phyloP scores from a whole-genome alignment of 2,888 invertebrate genomes.

The Tribolium freemani region DNA sequence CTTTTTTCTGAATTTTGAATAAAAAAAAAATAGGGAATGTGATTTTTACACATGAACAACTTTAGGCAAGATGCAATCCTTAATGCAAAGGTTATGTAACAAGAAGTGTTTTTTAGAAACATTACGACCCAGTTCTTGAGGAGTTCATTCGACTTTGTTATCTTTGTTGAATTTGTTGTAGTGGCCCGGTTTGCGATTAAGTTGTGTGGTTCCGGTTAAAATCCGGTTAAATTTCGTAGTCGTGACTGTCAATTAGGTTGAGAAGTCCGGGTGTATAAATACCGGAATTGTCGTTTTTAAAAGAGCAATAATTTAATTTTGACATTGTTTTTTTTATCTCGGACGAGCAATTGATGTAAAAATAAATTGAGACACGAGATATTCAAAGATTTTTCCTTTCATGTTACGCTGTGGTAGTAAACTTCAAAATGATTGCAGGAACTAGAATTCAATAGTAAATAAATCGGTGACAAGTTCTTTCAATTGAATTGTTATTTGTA shows the following conservation, averaged over 20 bases:
- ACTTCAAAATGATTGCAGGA: too few relatives aligned
- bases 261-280: background rate
- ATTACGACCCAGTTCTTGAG: background rate
- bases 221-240: background rate
- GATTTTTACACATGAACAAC: too few relatives aligned
- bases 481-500: too few relatives aligned
- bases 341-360: background rate
- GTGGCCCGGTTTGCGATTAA: background rate
- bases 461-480: too few relatives aligned
- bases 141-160: conserved; percentile 16
- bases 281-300: background rate
- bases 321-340: background rate
- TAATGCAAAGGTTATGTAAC: too few relatives aligned
- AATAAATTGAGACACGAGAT: background rate
- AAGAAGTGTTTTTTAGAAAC: too few relatives aligned
- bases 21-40: too few relatives aligned
- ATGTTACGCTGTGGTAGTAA: too few relatives aligned
- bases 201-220: background rate
- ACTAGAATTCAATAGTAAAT: too few relatives aligned
- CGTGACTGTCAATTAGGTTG: background rate
- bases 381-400: background rate
- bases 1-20: too few relatives aligned
- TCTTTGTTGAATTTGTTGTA: conserved; percentile 2
- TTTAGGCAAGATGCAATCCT: too few relatives aligned
- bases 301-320: background rate